Evolutionary conservation across 2,888 invertebrate species (phyloP), one percentile per base, ranked within the genome.

Genomic region (Andrena bicolor): DNA sequence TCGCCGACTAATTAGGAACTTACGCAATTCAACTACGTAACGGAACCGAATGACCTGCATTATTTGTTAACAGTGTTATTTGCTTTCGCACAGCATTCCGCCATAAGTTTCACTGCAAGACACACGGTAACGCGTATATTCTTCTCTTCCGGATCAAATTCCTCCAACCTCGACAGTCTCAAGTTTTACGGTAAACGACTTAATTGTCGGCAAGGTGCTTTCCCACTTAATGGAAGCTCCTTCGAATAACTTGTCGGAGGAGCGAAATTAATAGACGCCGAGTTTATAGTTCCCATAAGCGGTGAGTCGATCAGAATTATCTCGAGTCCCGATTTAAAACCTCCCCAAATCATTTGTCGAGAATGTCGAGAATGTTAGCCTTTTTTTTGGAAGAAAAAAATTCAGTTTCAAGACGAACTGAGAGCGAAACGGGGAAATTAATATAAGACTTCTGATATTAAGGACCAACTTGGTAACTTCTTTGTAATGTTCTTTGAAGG

Each of bases 401-500:
- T 16, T 41, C 41, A 41, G 41, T 4, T 41, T 41, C 41, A 41
- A 5, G 41, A 26, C 10, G 2, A 56, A 13, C 20, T 4, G 23
- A 10, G 10, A 23, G 8, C 8, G 13, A 48, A 48, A 23, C 26
- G 64, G 8, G 48, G 16, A 13, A 49, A 35, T 63, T 49, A 32
- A 20, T 48, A 6, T 8, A n/a, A 69, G 28, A n/a, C 26, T 23
- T 23, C 23, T 13, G 53, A n/a, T 23, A 26, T 13, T 13, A 13
- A 6, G 23, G 8, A 8, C 4, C 2, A 32, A 41, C 16, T 63
- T 20, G 3, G 20, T 56, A 51, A 48, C 10, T 48, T 30, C 35
- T 56, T 64, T 26, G 23, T 1, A 13, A n/a, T 64, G 23, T 30
- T 56, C 16, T 30, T 68, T 28, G 63, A 49, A 75, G 56, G 49